These are phyloP conservation scores for Acrossocheilus wenchowensis DNA, from an alignment of 2,797 vertebrate species.

Conservation along the genomic window DNA sequence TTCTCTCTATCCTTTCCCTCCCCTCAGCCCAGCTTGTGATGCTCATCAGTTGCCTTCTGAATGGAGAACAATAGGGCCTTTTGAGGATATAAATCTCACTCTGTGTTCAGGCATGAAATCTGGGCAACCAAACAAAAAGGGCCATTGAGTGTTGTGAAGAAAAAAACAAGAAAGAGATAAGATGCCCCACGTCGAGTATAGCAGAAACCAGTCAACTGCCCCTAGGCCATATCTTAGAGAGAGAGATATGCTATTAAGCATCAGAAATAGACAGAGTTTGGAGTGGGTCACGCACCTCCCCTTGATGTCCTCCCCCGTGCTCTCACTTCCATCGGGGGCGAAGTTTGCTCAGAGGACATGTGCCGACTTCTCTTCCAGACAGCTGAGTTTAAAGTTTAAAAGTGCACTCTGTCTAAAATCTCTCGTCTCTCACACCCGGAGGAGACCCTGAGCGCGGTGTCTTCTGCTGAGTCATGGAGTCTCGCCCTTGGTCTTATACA, in stretches of 20 bases:
- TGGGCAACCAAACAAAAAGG: conserved; percentile 81
- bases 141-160: conserved; percentile 75
- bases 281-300: conserved; percentile 26
- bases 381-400: conserved; percentile 45
- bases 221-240: conserved; percentile 50
- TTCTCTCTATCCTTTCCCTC: conserved; percentile 45
- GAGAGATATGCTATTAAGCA: conserved; percentile 54
- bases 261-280: conserved; percentile 42
- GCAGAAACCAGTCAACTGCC: conserved; percentile 61
- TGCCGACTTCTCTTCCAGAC: conserved; percentile 13
- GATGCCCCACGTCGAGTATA: conserved; percentile 70
- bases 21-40: conserved; percentile 72
- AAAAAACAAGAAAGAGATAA: conserved; percentile 68
- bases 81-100: conserved; percentile 74
- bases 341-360: conserved; percentile 23
- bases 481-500: not conserved
- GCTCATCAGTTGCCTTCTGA: conserved; percentile 74
- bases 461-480: conserved; percentile 44
- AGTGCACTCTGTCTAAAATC: conserved; percentile 29
- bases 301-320: conserved; percentile 13
- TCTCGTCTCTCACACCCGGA: conserved; percentile 5
- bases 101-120: conserved; percentile 75
- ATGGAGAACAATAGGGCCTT: conserved; percentile 79
- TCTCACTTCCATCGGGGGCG: conserved; percentile 22
- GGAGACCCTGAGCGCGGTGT: not conserved